Evolutionary conservation across 92 coral and sea anemone genomes (phyloP).

Genomic region (Phenganax stokvisi): DNA sequence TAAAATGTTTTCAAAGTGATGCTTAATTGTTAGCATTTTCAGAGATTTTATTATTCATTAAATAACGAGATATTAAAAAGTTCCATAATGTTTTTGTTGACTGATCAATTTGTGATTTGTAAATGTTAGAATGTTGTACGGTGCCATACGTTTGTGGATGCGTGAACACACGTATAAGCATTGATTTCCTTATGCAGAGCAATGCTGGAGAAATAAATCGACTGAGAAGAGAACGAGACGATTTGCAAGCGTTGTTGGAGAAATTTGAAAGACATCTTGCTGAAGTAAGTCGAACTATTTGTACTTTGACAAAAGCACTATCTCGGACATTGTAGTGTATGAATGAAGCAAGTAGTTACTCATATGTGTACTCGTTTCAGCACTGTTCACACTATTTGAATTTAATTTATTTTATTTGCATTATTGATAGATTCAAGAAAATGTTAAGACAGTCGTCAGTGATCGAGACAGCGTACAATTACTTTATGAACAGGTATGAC

Average conservation of each 20-base stretch:
- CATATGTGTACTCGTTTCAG: too few relatives aligned
- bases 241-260: conserved; percentile 82
- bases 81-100: too few relatives aligned
- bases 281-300: conserved; percentile 50
- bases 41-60: too few relatives aligned
- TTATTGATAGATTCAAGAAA: conserved; percentile 67
- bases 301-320: too few relatives aligned
- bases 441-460: conserved; percentile 74
- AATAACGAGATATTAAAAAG: too few relatives aligned
- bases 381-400: background rate
- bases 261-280: conserved; percentile 90
- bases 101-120: too few relatives aligned
- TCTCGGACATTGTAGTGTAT: too few relatives aligned
- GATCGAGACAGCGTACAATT: conserved; percentile 88
- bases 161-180: background rate
- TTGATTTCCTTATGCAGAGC: conserved; percentile 49
- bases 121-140: too few relatives aligned
- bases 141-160: background rate
- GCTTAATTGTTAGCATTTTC: too few relatives aligned
- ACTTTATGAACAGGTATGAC: conserved; percentile 82
- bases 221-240: conserved; percentile 87
- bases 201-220: conserved; percentile 69
- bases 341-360: too few relatives aligned
- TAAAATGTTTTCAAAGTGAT: too few relatives aligned
- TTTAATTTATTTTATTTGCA: background rate